Conservation (phyloP, 2,888 invertebrate species). For the Clostera curtula region DNA sequence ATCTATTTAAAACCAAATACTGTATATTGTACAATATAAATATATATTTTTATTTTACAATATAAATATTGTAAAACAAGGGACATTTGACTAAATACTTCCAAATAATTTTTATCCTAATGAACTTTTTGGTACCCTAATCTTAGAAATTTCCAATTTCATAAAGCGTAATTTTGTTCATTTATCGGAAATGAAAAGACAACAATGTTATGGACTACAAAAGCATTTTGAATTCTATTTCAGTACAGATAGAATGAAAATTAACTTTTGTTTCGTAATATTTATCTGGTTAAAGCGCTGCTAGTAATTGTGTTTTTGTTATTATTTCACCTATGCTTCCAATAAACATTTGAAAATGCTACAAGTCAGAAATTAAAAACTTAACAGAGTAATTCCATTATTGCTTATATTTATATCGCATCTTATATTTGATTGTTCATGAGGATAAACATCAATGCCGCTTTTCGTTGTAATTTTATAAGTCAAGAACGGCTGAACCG, state of each 20-base stretch:
- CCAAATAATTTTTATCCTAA: no score
- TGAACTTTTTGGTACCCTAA: constrained; percentile 14
- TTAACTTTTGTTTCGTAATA: constrained; percentile 2
- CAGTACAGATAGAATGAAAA: background rate
- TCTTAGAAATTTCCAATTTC: constrained; percentile 13
- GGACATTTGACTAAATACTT: constrained; percentile 10
- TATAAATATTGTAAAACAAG: constrained; percentile 11
- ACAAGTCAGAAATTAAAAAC: no score
- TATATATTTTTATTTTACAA: constrained; percentile 5
- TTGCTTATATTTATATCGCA: no score
- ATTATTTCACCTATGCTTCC: no score
- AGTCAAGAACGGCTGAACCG: no score
- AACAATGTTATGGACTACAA: background rate
- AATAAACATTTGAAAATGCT: no score
- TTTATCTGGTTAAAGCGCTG: background rate
- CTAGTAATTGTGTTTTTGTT: background rate
- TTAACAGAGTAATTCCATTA: no score
- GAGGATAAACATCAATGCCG: no score
- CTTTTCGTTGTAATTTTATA: no score
- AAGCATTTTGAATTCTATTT: constrained; percentile 6
- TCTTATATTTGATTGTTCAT: no score
- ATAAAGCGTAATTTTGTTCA: constrained; percentile 20
- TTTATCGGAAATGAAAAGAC: constrained; percentile 7
- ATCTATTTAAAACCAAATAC: no score
- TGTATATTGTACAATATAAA: constrained; percentile 2